phyloP scores from a whole-genome alignment of 2,888 invertebrate genomes.

The Liodrosophila aerea region DNA sequence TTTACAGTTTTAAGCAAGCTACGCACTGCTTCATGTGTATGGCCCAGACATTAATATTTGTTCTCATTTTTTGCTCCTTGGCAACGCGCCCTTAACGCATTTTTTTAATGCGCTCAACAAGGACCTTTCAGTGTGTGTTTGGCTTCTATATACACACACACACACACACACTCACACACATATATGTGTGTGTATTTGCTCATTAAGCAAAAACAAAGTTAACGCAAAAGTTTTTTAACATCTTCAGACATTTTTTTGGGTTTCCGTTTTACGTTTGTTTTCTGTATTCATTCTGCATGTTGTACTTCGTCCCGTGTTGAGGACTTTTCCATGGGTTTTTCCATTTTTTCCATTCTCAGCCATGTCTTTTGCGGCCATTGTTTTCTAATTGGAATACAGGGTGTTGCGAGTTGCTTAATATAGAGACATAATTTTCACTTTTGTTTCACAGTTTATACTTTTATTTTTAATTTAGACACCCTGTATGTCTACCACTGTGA shows the following conservation, averaged over 20 bases:
- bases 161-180: too few species aligned
- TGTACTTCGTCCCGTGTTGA: too few species aligned
- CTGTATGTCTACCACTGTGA: slow-evolving; percentile 44
- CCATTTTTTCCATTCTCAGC: slow-evolving; percentile 13
- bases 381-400: slow-evolving; percentile 59
- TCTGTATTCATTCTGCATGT: slow-evolving; percentile 28
- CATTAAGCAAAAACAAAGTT: slow-evolving; percentile 80
- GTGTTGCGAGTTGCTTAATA: slow-evolving; percentile 22
- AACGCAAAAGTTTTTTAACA: slow-evolving; percentile 69
- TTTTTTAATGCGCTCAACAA: slow-evolving; percentile 60
- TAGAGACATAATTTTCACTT: neutral
- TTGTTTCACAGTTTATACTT: neutral
- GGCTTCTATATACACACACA: too few species aligned
- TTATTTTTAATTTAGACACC: slow-evolving; percentile 15
- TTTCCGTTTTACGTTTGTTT: slow-evolving; percentile 62
- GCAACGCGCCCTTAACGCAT: slow-evolving; percentile 76
- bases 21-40: slow-evolving; percentile 43
- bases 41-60: slow-evolving; percentile 78
- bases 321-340: slow-evolving; percentile 39
- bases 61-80: slow-evolving; percentile 51
- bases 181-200: slow-evolving; percentile 73
- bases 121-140: slow-evolving; percentile 23
- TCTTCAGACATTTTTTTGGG: slow-evolving; percentile 76
- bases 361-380: slow-evolving; percentile 51
- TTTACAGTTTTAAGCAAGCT: slow-evolving; percentile 61